Evolutionary conservation across 2,113 vertebrate genomes (phyloP), one percentile per base, ranked within the genome.

Genomic region (Furnarius figulus): DNA sequence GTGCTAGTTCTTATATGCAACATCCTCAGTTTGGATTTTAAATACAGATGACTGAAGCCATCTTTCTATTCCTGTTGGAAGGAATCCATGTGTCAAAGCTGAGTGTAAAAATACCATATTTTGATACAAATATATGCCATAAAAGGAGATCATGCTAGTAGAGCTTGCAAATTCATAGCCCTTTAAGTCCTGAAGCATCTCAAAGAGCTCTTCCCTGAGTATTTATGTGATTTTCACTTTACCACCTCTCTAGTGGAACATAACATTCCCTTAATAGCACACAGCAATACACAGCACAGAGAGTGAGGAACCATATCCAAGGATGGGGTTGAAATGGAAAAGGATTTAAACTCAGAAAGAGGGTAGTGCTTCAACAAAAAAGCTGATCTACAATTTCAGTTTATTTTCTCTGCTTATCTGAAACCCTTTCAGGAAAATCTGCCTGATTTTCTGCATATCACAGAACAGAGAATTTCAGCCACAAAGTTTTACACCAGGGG

Each of bases 151-250:
- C 15, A n/a, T 49, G 50, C 46, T 83, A 90, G n/a, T 74, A 88
- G 59, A 95, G 68, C 59, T 80, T 90, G 67, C 86, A 92, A 71
- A 80, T 90, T 92, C 91, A 74, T 77, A 35, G 79, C 42, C 46
- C 82, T 87, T 62, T 70, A 76, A 83, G 70, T 66, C 75, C 72
- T 74, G 75, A 80, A 81, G 79, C 42, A 90, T 66, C 72, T 83
- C 70, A 87, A 50, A 67, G 56, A 74, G 73, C 68, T 94, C 42
- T 68, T 85, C 31, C 40, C 65, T 49, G 42, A 61, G 62, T 63
- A 73, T 94, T 85, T 90, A 52, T 75, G 14, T 39, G 82, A 73
- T 53, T 91, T 92, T 83, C 67, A 79, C 50, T 85, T 90, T 68
- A 56, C 66, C 71, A 75, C 66, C 56, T 85, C 81, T 79, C 66